Base-by-base conservation (phyloP, 2,113 vertebrate genomes). In the Trematomus loennbergii region DNA sequence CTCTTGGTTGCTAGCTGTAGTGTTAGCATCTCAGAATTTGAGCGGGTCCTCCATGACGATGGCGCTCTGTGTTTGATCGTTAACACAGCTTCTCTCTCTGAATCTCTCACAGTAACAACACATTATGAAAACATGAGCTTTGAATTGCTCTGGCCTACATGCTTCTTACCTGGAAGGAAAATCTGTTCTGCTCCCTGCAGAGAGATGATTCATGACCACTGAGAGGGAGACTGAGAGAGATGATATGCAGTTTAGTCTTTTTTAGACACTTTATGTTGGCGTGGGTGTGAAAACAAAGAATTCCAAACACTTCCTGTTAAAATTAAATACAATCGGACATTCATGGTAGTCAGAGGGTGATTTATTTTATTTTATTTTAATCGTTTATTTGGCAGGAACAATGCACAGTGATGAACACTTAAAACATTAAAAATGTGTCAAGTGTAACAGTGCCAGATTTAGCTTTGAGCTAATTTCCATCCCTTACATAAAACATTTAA, bases 151-250 rank as follows among this genome's bases (percentile, higher is more conserved):
- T 36, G 62, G 57, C 62, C 80, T n/a, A 25, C 46, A 55, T 48
- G 66, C 54, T 33, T 59, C 73, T 63, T 72, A 74, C 76, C 85
- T 80, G 45, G 25, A 4, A 79, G 67, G 54, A 73, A 58, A 83
- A 69, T 67, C 45, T 75, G 79, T 58, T 55, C 60, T 6, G 33
- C 53, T 25, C 29, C 61, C 66, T 6, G 66, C 50, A 49, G 72
- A 63, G 52, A 62, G 79, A 83, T 83, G 68, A 76, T 87, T 87
- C 76, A 87, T 62, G 66, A 75, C 13, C 43, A 5, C 53, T 1
- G 17, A 64, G 58, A 69, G 46, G 61, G 54, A 43, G 15, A 45
- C 7, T 9, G 17, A 18, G n/a, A 33, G 55, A 59, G 43, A 72
- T 54, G 13, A 33, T 7, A 20, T 13, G 54, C 33, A 17, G 46